phyloP scores from a whole-genome alignment of 1,140 invertebrate genomes.

The Drosophila sp. region DNA sequence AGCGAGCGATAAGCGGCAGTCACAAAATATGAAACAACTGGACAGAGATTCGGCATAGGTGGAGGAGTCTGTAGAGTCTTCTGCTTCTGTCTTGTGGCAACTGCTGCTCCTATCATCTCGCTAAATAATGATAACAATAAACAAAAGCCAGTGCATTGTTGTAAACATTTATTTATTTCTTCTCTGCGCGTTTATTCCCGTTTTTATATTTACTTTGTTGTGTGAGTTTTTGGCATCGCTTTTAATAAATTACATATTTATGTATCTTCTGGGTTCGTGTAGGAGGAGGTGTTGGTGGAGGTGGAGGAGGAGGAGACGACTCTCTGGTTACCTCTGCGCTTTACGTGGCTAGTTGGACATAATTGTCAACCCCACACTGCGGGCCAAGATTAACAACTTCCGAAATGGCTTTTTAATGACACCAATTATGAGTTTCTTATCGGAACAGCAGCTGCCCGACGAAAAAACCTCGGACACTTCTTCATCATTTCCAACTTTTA shows the following conservation, averaged over 20 bases:
- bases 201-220: slow-evolving; percentile 22
- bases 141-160: slow-evolving; percentile 70
- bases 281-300: not conserved
- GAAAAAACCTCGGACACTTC: slow-evolving; percentile 47
- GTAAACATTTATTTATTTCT: slow-evolving; percentile 54
- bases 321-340: slow-evolving; percentile 18
- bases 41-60: not conserved
- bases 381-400: slow-evolving; percentile 77
- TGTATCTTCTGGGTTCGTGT: slow-evolving; percentile 51
- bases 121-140: slow-evolving; percentile 82
- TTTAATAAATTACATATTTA: slow-evolving; percentile 82
- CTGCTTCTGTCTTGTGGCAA: slow-evolving; percentile 2
- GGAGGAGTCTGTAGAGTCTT: slow-evolving; percentile 2
- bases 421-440: slow-evolving; percentile 83
- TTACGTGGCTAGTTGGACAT: slow-evolving; percentile 66
- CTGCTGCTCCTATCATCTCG: slow-evolving; percentile 64
- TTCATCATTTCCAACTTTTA: slow-evolving; percentile 70
- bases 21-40: slow-evolving; percentile 38
- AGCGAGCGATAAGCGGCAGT: slow-evolving; percentile 37
- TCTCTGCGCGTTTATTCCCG: slow-evolving; percentile 4
- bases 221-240: slow-evolving; percentile 20
- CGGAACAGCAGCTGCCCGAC: slow-evolving; percentile 60
- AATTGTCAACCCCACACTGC: slow-evolving; percentile 55
- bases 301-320: not conserved
- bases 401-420: slow-evolving; percentile 81